Percentiles rank a stretch among this genome's conserved stretches.
Evolutionary conservation across 1,140 invertebrate genomes (phyloP).

Genomic region (Diprion similis): DNA sequence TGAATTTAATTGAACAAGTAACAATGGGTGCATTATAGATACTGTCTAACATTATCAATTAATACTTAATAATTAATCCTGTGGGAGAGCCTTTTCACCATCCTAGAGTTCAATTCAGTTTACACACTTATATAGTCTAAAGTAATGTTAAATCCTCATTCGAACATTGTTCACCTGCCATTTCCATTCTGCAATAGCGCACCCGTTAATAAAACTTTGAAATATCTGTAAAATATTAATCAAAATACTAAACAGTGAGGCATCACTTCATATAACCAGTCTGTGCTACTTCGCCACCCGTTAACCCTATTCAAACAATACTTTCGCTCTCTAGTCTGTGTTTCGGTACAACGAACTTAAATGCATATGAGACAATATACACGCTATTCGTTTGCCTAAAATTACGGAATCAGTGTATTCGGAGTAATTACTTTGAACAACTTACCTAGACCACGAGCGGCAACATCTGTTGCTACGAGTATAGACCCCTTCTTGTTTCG

Average conservation of each 20-base stretch:
- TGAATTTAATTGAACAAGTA: too few species aligned
- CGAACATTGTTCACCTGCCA: neutral
- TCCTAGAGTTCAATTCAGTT: too few species aligned
- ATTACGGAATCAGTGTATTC: conserved; percentile 11
- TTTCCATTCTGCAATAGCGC: neutral
- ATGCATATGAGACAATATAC: too few species aligned
- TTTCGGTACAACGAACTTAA: too few species aligned
- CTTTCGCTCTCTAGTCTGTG: too few species aligned
- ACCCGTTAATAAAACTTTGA: too few species aligned
- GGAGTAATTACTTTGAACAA: conserved; percentile 36
- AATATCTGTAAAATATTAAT: neutral
- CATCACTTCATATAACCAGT: conserved; percentile 63
- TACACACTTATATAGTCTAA: too few species aligned
- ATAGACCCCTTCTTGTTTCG: conserved; percentile 89
- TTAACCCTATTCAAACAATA: conserved; percentile 13
- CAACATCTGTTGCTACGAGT: conserved; percentile 98
- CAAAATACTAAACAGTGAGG: conserved; percentile 40
- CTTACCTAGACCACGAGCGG: conserved; percentile 97
- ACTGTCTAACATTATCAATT: too few species aligned
- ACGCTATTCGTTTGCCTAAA: neutral
- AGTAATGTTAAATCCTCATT: neutral
- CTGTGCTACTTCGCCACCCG: conserved; percentile 62
- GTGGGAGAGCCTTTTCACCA: too few species aligned
- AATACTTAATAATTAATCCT: too few species aligned
- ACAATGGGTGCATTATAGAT: too few species aligned